A percentile compares a stretch with the other conserved stretches of the same genome.
Conservation (phyloP, 2,888 invertebrate species). For the Lepidochrysops patricia region DNA sequence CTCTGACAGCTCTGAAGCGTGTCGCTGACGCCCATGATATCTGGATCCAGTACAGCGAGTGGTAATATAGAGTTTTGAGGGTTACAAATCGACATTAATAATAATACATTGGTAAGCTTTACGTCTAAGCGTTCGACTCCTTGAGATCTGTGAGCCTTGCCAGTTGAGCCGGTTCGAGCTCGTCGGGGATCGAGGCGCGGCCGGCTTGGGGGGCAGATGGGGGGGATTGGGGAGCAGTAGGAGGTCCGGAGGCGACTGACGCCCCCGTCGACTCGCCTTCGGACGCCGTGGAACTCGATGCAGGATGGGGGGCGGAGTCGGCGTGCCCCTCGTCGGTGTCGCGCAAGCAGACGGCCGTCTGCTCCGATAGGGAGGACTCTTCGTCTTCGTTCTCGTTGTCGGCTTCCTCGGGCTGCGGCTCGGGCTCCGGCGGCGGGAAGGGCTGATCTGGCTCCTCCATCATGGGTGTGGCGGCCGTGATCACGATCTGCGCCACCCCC, state of each 20-base stretch:
- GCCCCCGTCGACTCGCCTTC: conserved; percentile 79
- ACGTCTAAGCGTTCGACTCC: conserved; percentile 89
- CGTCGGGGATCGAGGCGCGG: conserved; percentile 89
- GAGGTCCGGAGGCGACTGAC: conserved; percentile 72
- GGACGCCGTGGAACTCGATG: conserved; percentile 80
- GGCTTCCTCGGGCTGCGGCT: conserved; percentile 29
- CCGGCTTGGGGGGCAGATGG: conserved; percentile 85
- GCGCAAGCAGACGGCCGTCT: conserved; percentile 60
- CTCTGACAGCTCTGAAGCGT: background rate
- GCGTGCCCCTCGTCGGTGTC: conserved; percentile 71
- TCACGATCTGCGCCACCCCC: conserved; percentile 91
- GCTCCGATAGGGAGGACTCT: conserved; percentile 64
- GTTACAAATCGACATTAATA: conserved; percentile 5
- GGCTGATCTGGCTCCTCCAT: conserved; percentile 87
- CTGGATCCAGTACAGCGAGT: background rate
- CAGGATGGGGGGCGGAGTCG: conserved; percentile 72
- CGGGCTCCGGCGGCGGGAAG: conserved; percentile 77
- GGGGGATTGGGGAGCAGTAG: conserved; percentile 68
- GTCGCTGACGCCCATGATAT: background rate
- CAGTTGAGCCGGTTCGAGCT: conserved; percentile 90
- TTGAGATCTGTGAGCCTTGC: conserved; percentile 91
- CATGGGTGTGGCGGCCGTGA: conserved; percentile 95
- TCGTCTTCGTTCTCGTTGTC: conserved; percentile 56
- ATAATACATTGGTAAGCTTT: conserved; percentile 14
- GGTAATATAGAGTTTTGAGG: background rate